Base-by-base conservation (phyloP, 2,797 vertebrate species). In the Melanotaenia parkinsoni region DNA sequence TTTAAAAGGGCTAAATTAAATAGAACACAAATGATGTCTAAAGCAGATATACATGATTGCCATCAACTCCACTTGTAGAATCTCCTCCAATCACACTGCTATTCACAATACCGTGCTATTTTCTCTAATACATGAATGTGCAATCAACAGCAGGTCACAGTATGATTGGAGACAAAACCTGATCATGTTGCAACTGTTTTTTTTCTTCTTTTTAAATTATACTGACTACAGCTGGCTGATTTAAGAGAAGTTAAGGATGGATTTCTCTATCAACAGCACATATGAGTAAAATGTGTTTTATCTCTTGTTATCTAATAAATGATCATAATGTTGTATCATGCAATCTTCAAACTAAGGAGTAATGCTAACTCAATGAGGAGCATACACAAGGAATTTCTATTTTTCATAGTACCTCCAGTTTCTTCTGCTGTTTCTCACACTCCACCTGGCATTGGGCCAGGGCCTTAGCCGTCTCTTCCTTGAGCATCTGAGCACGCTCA, bases 351-450 rank as follows among this genome's bases (percentile, higher is more conserved):
- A 28, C 50, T 20, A 43, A 37, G 20, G 2, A 16, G 0, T 50
- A 9, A 57, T 14, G 26, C n/a, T n/a, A 47, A 38, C 20, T 14
- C 18, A 40, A 13, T 28, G 33, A 40, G 10, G 57, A 18, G n/a
- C 3, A 51, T 13, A 58, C 10, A 58, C 24, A 16, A 61, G 5
- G 2, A 0, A 0, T 9, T 65, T 16, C 11, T 63, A 30, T 69
- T 53, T 8, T 56, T 26, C 5, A 47, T 1, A 57, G 12, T 96
- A 97, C 98, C 97, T 99, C 98, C 67, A 98, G 77, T 89, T 99
- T 99, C 89, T 96, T 97, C 92, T 98, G 98, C 38, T 97, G 97
- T 86, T 98, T 99, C 86, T 99, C 97, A 93, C 97, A 98, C 92
- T 99, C 97, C 88, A 97, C 74, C 87, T 99, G 98, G 86, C 97